Evolutionary conservation across 2,888 invertebrate species (phyloP).

Genomic region (Hydropsyche betteni): DNA sequence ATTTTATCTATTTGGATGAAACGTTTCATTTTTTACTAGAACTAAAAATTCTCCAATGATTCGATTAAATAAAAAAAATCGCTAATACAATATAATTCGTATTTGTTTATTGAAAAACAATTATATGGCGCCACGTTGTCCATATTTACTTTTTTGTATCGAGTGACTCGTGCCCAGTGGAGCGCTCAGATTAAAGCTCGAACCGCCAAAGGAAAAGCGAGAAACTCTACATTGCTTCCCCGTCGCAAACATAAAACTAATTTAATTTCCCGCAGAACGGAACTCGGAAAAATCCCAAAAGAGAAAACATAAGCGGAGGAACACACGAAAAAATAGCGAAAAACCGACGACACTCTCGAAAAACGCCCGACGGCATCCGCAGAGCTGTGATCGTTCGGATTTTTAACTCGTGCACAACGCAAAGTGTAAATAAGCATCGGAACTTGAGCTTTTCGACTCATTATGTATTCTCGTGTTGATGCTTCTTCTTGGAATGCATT

Average conservation of each 20-base stretch:
- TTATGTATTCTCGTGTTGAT: background rate
- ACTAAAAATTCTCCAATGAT: too few relatives aligned
- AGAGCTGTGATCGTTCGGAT: too few relatives aligned
- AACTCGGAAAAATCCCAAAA: background rate
- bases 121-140: slow-evolving; percentile 12
- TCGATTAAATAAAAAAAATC: too few relatives aligned
- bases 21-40: too few relatives aligned
- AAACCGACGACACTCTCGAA: too few relatives aligned
- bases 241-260: slow-evolving; percentile 5
- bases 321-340: background rate
- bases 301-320: background rate
- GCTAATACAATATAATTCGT: too few relatives aligned
- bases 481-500: slow-evolving; percentile 14
- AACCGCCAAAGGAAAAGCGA: background rate
- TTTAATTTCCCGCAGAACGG: slow-evolving; percentile 10
- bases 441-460: background rate
- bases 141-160: slow-evolving; percentile 5
- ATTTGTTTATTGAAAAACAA: background rate
- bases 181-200: slow-evolving; percentile 15
- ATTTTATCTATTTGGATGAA: too few relatives aligned
- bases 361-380: too few relatives aligned
- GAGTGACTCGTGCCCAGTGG: slow-evolving; percentile 14
- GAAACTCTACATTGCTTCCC: background rate
- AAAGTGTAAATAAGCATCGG: background rate
- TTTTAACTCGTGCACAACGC: background rate